These are phyloP conservation scores for Chrysodeixis includens DNA, from an alignment of 2,888 invertebrate genomes.

Conservation along the genomic window DNA sequence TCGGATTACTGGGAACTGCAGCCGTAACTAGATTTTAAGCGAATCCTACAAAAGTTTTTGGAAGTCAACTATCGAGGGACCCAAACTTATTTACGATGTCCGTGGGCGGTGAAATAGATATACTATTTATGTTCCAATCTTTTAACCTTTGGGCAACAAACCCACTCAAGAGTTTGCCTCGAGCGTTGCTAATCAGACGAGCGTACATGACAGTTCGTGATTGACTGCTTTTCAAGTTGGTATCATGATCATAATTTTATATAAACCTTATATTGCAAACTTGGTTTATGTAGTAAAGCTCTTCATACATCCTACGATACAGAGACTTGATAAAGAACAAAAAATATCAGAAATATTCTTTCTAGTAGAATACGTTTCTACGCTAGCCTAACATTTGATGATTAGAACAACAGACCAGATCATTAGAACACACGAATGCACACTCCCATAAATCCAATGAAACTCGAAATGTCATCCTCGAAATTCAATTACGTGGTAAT, in stretches of 20 bases:
- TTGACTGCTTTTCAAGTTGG: constrained; percentile 3
- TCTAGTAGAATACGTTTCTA: background rate
- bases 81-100: constrained; percentile 22
- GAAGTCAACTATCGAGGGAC: constrained; percentile 20
- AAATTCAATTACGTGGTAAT: constrained; percentile 27
- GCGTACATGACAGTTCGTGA: constrained; percentile 5
- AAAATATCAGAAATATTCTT: no score
- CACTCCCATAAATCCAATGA: background rate
- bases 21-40: constrained; percentile 25
- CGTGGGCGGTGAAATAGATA: constrained; percentile 16
- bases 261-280: background rate
- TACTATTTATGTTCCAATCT: constrained; percentile 28
- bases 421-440: background rate
- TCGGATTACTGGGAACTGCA: constrained; percentile 6
- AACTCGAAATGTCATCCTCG: background rate
- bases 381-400: background rate
- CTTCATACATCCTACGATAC: background rate
- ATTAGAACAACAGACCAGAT: background rate
- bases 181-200: constrained; percentile 3
- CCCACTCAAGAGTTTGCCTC: background rate
- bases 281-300: background rate
- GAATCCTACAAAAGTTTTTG: constrained; percentile 23
- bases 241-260: background rate
- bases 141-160: constrained; percentile 17
- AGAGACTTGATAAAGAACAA: no score